Percentiles rank a stretch among this genome's conserved stretches.
These are phyloP conservation scores for Tokudaia muenninki DNA, from an alignment of 2,797 vertebrate genomes.

Conservation along the genomic window DNA sequence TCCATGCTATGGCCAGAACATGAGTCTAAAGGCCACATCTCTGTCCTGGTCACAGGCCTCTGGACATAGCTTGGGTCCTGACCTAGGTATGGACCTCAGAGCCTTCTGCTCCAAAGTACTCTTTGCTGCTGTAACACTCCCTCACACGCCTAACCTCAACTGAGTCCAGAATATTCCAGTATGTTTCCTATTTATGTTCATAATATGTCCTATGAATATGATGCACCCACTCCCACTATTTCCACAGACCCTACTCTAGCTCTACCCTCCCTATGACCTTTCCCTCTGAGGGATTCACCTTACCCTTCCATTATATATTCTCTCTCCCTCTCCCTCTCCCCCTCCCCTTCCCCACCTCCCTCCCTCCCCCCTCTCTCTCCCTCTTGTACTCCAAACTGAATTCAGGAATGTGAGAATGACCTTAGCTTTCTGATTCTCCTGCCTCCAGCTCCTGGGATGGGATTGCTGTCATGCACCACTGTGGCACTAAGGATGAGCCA, in stretches of 20 bases:
- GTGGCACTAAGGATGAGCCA: neutral
- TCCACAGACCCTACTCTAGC: neutral
- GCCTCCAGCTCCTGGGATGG: neutral
- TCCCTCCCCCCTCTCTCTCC: rapidly evolving
- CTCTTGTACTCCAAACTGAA: neutral
- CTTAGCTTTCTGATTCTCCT: neutral
- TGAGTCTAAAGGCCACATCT: neutral
- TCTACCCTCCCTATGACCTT: neutral
- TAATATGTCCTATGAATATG: neutral
- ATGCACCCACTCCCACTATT: neutral
- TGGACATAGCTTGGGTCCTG: neutral
- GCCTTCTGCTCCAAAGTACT: neutral
- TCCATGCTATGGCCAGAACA: neutral
- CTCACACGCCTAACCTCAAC: neutral
- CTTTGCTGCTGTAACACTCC: neutral
- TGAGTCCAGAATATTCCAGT: neutral
- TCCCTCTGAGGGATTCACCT: neutral
- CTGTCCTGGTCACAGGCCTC: neutral
- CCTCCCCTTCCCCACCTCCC: neutral
- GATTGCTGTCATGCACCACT: neutral
- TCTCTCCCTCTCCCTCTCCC: neutral
- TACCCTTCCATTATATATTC: neutral
- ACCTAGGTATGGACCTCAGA: neutral
- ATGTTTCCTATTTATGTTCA: neutral
- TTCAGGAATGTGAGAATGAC: neutral